Evolutionary conservation across 2,113 vertebrate genomes (phyloP).

Genomic region (Sprattus sprattus): DNA sequence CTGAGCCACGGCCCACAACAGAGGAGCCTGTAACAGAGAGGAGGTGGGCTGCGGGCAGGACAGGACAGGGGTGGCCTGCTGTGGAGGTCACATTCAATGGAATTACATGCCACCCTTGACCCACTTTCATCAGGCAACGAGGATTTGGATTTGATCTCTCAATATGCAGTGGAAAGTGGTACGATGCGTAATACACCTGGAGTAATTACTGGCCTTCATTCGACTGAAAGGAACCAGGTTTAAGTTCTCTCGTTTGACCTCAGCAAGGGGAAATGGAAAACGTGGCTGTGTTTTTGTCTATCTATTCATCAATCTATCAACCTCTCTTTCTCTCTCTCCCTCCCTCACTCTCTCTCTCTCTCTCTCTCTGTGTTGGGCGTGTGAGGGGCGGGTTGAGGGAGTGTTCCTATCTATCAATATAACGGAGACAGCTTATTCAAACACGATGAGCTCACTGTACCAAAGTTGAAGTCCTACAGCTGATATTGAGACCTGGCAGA

Average conservation of each 20-base stretch:
- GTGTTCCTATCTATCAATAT: neutral
- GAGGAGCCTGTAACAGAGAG: neutral
- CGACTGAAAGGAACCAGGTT: neutral
- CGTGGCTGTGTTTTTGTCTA: neutral
- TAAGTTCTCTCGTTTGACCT: neutral
- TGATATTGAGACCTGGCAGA: neutral
- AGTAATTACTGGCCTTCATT: neutral
- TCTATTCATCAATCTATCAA: neutral
- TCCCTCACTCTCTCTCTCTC: neutral
- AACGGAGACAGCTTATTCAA: neutral
- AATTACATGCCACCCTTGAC: conserved; percentile 25
- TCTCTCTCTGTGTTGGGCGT: neutral
- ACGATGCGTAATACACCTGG: neutral
- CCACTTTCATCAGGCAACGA: neutral
- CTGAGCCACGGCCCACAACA: neutral
- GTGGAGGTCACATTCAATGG: conserved; percentile 24
- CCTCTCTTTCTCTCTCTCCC: neutral
- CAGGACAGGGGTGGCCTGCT: neutral
- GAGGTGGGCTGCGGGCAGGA: neutral
- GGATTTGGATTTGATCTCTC: conserved; percentile 4
- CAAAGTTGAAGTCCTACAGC: neutral
- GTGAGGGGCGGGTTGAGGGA: neutral
- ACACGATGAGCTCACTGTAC: neutral
- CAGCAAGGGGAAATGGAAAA: neutral
- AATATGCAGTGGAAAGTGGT: neutral